phyloP scores from a whole-genome alignment of 2,888 invertebrate species.

The Galeruca laticollis region DNA sequence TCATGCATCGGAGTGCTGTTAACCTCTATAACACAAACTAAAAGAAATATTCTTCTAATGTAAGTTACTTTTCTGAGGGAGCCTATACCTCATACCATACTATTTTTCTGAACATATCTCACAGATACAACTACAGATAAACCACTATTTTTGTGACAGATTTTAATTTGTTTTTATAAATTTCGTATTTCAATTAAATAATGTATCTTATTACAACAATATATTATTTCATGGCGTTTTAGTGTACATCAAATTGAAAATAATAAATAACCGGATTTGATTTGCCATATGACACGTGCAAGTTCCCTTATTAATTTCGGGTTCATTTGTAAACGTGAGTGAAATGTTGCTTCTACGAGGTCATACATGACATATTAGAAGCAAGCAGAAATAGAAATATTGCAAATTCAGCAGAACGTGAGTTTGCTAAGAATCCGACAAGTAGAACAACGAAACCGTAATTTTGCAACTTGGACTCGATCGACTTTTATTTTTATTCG shows the following conservation, averaged over 20 bases:
- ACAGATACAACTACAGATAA: no score
- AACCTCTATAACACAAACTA: no score
- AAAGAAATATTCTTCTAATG: no score
- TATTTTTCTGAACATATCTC: no score
- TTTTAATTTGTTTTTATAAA: no score
- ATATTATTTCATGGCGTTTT: not conserved
- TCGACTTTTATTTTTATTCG: conserved; percentile 13
- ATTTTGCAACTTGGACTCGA: conserved; percentile 40
- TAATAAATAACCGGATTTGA: not conserved
- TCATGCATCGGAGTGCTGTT: no score
- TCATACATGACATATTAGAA: conserved; percentile 44
- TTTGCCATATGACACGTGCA: conserved; percentile 7
- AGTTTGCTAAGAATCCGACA: conserved; percentile 43
- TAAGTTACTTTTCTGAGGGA: no score
- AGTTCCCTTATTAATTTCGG: conserved; percentile 23
- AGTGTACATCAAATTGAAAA: conserved; percentile 1
- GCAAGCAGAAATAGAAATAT: conserved; percentile 44
- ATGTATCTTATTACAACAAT: no score
- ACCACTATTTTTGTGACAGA: no score
- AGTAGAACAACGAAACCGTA: conserved; percentile 39
- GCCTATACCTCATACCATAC: no score
- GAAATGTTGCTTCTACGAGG: conserved; percentile 38
- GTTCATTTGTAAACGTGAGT: conserved; percentile 33
- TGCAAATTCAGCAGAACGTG: conserved; percentile 48
- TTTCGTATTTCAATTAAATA: no score